Conservation (phyloP, 2,888 invertebrate species). For the Lasioglossum marginatum region DNA sequence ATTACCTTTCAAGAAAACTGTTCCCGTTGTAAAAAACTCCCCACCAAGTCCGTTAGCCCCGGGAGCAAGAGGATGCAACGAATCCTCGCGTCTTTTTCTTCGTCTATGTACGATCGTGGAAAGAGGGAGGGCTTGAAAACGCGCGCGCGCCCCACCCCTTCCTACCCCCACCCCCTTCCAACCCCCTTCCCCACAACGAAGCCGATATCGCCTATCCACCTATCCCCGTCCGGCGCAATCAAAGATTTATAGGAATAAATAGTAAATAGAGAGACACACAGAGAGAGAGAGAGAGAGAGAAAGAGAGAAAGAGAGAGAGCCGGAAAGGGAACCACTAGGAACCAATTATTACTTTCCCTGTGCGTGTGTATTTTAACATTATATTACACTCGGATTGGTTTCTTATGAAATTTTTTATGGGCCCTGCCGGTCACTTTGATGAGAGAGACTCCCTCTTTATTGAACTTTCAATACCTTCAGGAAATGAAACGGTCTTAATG, state of each 20-base stretch:
- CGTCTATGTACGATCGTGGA: conserved; percentile 36
- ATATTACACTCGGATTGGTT: conserved; percentile 16
- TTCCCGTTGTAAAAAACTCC: conserved; percentile 17
- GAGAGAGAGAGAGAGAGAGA: background rate
- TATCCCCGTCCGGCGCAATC: conserved; percentile 52
- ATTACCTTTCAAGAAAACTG: conserved; percentile 20
- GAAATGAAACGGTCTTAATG: conserved; percentile 5
- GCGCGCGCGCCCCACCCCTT: conserved; percentile 47
- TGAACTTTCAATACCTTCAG: conserved; percentile 4
- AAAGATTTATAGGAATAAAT: conserved; percentile 63
- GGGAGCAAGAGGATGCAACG: conserved; percentile 42
- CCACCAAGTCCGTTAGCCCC: conserved; percentile 9
- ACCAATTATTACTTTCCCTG: conserved; percentile 54
- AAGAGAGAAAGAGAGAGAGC: conserved; percentile 12
- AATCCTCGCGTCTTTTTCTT: conserved; percentile 60
- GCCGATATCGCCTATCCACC: conserved; percentile 56
- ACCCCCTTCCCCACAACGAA: conserved; percentile 1
- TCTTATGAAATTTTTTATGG: conserved; percentile 27
- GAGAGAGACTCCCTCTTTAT: background rate
- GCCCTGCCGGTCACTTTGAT: conserved; percentile 4
- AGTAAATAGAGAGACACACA: conserved; percentile 36
- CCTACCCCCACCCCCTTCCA: conserved; percentile 1
- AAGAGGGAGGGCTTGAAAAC: conserved; percentile 56
- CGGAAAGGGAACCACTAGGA: conserved; percentile 40
- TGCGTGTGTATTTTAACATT: conserved; percentile 36